These are phyloP conservation scores for Protonibea diacanthus DNA, from an alignment of 2,797 vertebrate genomes.

Conservation along the genomic window DNA sequence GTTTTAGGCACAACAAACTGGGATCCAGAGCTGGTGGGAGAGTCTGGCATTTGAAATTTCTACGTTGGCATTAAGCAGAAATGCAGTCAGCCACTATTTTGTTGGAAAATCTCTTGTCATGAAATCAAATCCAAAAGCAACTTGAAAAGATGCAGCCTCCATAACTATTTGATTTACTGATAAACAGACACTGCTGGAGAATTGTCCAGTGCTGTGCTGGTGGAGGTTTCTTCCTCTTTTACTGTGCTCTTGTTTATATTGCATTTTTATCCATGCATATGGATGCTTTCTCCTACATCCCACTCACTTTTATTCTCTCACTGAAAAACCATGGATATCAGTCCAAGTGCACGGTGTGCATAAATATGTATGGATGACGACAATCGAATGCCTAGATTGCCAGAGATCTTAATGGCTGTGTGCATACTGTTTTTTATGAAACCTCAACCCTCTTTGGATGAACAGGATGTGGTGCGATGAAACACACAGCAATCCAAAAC, in stretches of 20 bases:
- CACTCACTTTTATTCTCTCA: constrained; percentile 31
- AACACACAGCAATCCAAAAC: constrained; percentile 1
- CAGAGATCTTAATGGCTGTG: constrained; percentile 1
- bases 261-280: constrained; percentile 27
- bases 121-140: constrained; percentile 41
- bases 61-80: not conserved
- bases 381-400: not conserved
- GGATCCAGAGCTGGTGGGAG: constrained; percentile 12
- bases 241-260: constrained; percentile 13
- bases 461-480: not conserved
- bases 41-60: constrained; percentile 4
- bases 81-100: constrained; percentile 12
- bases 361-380: constrained; percentile 29
- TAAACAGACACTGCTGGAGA: constrained; percentile 27
- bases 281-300: constrained; percentile 25
- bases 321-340: constrained; percentile 34
- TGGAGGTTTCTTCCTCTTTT: constrained; percentile 19
- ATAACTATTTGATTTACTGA: constrained; percentile 36
- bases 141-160: constrained; percentile 32
- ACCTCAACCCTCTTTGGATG: not conserved
- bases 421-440: not conserved
- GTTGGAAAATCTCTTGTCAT: constrained; percentile 22
- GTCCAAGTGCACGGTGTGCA: constrained; percentile 6
- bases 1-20: constrained; percentile 1
- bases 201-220: constrained; percentile 12